Evolutionary conservation across 2,113 vertebrate genomes (phyloP).

Genomic region (Poeciliopsis retropinna): DNA sequence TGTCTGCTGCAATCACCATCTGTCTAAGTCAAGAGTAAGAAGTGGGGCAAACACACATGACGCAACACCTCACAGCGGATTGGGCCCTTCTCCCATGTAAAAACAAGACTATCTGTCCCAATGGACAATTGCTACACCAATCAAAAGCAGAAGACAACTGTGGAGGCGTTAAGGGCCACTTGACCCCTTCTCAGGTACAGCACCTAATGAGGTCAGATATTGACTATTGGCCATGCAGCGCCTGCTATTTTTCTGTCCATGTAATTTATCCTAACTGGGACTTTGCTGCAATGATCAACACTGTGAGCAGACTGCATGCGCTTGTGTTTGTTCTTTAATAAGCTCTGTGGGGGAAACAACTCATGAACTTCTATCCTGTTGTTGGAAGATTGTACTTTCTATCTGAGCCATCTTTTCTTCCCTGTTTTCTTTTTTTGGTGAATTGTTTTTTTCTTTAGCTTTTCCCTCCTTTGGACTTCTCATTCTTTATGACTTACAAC

Average conservation of each 20-base stretch:
- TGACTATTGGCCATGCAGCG: constrained; percentile 44
- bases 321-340: constrained; percentile 73
- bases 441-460: background rate
- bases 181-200: constrained; percentile 32
- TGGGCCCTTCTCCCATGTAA: constrained; percentile 26
- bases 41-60: constrained; percentile 31
- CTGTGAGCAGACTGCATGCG: constrained; percentile 56
- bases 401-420: constrained; percentile 10
- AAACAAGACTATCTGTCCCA: constrained; percentile 35
- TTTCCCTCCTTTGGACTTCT: background rate
- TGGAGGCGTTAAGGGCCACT: constrained; percentile 32
- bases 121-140: constrained; percentile 33
- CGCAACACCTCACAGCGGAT: constrained; percentile 30
- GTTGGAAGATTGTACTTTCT: constrained; percentile 46
- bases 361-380: constrained; percentile 48
- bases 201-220: constrained; percentile 70
- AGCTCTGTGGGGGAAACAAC: constrained; percentile 72
- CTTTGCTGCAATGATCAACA: constrained; percentile 68
- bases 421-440: background rate
- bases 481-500: background rate
- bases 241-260: constrained; percentile 48
- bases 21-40: constrained; percentile 46
- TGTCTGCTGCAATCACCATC: constrained; percentile 67
- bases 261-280: constrained; percentile 55
- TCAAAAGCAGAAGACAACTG: constrained; percentile 41